These are phyloP conservation scores for Ia io DNA, from an alignment of 2,113 vertebrate species.

Conservation along the genomic window DNA sequence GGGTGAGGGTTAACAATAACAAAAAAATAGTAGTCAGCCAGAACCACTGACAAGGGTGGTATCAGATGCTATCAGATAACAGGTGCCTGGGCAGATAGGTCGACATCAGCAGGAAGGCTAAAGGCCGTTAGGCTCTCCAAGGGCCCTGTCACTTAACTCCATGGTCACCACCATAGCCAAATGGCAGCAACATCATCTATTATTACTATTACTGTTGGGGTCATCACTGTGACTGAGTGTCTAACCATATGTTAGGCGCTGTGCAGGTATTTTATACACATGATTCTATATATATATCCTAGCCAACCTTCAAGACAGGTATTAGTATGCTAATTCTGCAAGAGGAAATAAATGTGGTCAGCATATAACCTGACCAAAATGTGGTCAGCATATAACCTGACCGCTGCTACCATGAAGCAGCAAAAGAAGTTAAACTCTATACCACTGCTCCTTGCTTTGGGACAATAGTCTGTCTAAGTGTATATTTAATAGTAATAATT, in stretches of 20 bases:
- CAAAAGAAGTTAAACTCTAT: neutral
- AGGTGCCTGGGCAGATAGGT: neutral
- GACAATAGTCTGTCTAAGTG: neutral
- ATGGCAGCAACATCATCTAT: neutral
- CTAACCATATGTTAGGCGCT: neutral
- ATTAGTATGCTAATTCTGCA: neutral
- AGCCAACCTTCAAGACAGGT: neutral
- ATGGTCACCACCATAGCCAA: neutral
- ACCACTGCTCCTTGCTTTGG: neutral
- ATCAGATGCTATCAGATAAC: neutral
- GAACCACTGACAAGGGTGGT: neutral
- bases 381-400: neutral
- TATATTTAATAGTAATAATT: neutral
- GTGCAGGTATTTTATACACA: neutral
- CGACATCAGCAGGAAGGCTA: neutral
- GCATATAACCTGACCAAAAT: neutral
- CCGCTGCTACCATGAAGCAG: neutral
- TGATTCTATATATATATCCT: neutral
- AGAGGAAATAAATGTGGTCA: conserved; percentile 26
- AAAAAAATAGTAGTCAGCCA: neutral
- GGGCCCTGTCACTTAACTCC: neutral
- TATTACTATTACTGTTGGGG: neutral
- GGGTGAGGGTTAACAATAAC: too few relatives aligned
- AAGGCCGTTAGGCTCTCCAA: neutral
- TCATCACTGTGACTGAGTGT: neutral